These are phyloP conservation scores for Indri indri DNA, from an alignment of 2,113 vertebrate species.

Conservation along the genomic window DNA sequence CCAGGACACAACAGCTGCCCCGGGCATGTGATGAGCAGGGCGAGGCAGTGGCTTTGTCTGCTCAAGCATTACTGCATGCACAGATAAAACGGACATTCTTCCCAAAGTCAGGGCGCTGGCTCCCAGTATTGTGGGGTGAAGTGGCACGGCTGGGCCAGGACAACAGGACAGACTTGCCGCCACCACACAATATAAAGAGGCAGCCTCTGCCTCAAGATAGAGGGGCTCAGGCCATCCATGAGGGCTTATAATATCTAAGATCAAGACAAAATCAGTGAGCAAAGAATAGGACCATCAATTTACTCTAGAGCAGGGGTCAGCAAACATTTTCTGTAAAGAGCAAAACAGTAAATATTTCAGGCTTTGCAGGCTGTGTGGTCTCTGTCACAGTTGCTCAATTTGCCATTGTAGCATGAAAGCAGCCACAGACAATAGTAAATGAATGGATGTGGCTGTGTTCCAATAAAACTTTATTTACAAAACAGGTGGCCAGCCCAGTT, in stretches of 20 bases:
- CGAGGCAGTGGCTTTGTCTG: background rate
- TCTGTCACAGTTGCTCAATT: background rate
- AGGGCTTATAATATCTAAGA: background rate
- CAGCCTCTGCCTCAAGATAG: background rate
- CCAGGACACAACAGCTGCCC: background rate
- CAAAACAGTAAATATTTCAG: background rate
- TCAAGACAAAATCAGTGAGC: background rate
- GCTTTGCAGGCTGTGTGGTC: background rate
- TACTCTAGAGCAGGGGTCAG: background rate
- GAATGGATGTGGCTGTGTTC: background rate
- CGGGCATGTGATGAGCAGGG: rapidly evolving
- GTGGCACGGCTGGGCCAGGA: background rate
- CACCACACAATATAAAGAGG: background rate
- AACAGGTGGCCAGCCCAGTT: background rate
- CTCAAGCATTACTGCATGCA: background rate
- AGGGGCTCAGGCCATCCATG: background rate
- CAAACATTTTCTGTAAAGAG: background rate
- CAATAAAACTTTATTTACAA: constrained; percentile 64
- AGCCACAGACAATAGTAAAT: background rate
- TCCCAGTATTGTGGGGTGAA: background rate
- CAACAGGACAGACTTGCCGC: background rate
- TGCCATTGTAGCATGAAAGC: background rate
- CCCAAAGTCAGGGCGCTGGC: background rate
- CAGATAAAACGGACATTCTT: background rate
- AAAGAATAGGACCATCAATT: background rate